Conservation (phyloP, 2,888 invertebrate species). For the Scaeva pyrastri region DNA sequence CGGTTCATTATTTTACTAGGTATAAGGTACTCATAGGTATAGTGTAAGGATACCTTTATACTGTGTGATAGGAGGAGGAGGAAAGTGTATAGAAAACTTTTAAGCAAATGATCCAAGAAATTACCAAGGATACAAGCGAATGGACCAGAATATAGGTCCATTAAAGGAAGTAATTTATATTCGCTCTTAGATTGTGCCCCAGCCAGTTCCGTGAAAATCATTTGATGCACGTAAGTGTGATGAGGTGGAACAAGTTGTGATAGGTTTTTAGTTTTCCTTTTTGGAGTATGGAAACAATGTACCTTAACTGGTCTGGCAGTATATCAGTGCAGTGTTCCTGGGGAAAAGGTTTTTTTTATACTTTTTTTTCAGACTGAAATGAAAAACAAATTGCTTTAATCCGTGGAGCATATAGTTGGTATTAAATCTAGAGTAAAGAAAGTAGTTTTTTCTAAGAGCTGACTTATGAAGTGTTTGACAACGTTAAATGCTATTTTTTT, state of each 20-base stretch:
- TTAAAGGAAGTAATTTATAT: slow-evolving; percentile 32
- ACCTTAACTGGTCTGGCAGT: too few relatives aligned
- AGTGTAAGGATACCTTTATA: not conserved
- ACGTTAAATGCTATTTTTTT: too few relatives aligned
- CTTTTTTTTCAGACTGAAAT: not conserved
- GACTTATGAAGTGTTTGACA: too few relatives aligned
- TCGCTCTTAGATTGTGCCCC: slow-evolving; percentile 32
- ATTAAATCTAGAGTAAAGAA: not conserved
- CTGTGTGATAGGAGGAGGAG: not conserved
- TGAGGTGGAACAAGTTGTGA: slow-evolving; percentile 10
- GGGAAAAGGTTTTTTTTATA: not conserved
- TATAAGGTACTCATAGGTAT: too few relatives aligned
- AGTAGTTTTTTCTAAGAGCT: too few relatives aligned
- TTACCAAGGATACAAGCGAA: slow-evolving; percentile 36
- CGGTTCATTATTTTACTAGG: slow-evolving; percentile 44
- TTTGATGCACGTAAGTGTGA: slow-evolving; percentile 22
- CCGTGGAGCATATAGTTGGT: not conserved
- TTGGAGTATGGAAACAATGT: too few relatives aligned
- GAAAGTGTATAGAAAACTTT: slow-evolving; percentile 53
- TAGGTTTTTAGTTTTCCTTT: not conserved
- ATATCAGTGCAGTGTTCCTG: not conserved
- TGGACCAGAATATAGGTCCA: slow-evolving; percentile 42
- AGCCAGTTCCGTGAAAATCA: slow-evolving; percentile 2
- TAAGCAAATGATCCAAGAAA: slow-evolving; percentile 66
- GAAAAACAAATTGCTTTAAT: not conserved